Evolutionary conservation across 1,140 invertebrate genomes (phyloP).

Genomic region (Akabosia matsudoensis): DNA sequence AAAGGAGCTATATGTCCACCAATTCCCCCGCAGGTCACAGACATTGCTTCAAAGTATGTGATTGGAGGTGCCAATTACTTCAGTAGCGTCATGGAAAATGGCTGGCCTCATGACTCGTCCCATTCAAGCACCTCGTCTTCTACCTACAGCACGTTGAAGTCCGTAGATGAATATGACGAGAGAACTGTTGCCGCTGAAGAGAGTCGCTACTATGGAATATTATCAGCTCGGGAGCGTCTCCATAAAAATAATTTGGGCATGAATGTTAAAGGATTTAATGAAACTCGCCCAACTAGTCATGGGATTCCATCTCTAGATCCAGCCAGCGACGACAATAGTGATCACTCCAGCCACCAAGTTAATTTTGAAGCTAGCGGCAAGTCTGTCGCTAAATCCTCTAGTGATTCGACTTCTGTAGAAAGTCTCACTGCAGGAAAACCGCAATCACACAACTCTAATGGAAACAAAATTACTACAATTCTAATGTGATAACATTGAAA

Average conservation of each 20-base stretch:
- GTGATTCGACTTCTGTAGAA: background rate
- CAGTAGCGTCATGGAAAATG: slow-evolving; percentile 12
- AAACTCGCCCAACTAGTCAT: slow-evolving; percentile 17
- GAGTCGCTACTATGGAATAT: background rate
- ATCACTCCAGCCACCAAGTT: background rate
- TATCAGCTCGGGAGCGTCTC: background rate
- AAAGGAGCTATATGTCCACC: slow-evolving; percentile 3
- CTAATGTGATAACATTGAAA: background rate
- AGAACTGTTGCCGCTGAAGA: background rate
- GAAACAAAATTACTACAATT: background rate
- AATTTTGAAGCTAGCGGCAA: background rate
- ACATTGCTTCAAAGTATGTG: slow-evolving; percentile 15
- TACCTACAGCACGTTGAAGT: background rate
- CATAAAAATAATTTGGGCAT: background rate
- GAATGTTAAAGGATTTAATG: background rate
- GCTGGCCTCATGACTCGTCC: background rate
- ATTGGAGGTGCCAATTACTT: slow-evolving; percentile 11
- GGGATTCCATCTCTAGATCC: slow-evolving; percentile 27
- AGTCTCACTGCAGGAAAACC: no score
- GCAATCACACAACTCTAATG: no score
- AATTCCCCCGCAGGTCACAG: slow-evolving; percentile 13
- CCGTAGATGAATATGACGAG: slow-evolving; percentile 1
- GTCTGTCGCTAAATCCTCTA: background rate
- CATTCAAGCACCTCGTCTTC: background rate
- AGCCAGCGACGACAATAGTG: slow-evolving; percentile 22